phyloP scores from a whole-genome alignment of 2,888 invertebrate genomes.

The Empis livida region DNA sequence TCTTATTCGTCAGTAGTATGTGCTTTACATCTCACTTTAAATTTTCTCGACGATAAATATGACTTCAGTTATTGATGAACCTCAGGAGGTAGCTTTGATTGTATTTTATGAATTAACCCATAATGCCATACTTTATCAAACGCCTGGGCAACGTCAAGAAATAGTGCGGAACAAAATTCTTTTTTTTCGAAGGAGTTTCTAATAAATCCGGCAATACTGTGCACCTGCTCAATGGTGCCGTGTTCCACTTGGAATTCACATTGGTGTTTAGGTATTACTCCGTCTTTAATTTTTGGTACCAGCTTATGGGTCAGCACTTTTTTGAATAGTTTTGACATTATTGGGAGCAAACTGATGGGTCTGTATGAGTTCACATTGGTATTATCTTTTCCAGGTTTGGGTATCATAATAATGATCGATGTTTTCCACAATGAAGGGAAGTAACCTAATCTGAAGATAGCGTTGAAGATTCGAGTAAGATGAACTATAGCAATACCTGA shows the following conservation, averaged over 20 bases:
- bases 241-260: neutral
- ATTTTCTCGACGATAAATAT: neutral
- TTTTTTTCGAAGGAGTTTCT: neutral
- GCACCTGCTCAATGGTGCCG: neutral
- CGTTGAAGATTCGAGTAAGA: too few species aligned
- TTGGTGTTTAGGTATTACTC: neutral
- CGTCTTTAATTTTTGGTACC: neutral
- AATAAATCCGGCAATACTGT: neutral
- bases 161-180: neutral
- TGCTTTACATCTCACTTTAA: neutral
- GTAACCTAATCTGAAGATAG: too few species aligned
- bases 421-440: too few species aligned
- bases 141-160: neutral
- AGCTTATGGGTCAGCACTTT: neutral
- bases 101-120: neutral
- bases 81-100: neutral
- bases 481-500: too few species aligned
- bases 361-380: neutral
- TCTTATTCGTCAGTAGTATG: neutral
- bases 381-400: slow-evolving; percentile 3
- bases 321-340: slow-evolving; percentile 4
- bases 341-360: slow-evolving; percentile 1
- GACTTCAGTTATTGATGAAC: neutral
- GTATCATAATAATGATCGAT: neutral
- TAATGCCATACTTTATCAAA: neutral